Evolutionary conservation across 2,797 vertebrate species (phyloP).

Genomic region (Podargus strigoides): DNA sequence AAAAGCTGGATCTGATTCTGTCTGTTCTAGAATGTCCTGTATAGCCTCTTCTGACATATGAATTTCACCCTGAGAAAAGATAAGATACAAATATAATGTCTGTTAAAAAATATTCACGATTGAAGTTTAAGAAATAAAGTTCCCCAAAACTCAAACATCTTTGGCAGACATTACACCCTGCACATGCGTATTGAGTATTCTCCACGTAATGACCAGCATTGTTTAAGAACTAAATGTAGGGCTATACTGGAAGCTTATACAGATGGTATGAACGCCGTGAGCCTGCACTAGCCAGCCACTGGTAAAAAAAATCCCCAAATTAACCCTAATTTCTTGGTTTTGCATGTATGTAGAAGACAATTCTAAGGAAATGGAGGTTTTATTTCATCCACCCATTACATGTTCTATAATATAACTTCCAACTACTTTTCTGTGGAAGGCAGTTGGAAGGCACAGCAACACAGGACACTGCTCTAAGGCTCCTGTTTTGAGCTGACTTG

Average conservation of each 20-base stretch:
- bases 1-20: constrained; percentile 96
- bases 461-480: neutral
- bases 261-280: neutral
- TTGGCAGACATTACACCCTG: neutral
- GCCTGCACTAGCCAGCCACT: neutral
- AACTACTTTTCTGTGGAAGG: neutral
- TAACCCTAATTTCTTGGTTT: neutral
- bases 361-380: neutral
- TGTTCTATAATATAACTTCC: neutral
- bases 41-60: constrained; percentile 98
- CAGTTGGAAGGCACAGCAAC: neutral
- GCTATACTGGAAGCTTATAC: neutral
- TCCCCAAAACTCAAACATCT: neutral
- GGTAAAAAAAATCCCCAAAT: neutral
- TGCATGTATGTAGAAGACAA: neutral
- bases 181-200: neutral
- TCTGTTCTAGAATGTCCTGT: constrained; percentile 95
- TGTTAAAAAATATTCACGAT: neutral
- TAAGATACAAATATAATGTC: neutral
- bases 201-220: neutral
- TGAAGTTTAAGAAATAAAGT: neutral
- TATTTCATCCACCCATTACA: neutral
- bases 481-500: neutral
- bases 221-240: neutral
- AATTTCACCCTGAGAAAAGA: constrained; percentile 85